These are phyloP conservation scores for Microtus ochrogaster DNA, from an alignment of 2,113 vertebrate species.

Conservation along the genomic window DNA sequence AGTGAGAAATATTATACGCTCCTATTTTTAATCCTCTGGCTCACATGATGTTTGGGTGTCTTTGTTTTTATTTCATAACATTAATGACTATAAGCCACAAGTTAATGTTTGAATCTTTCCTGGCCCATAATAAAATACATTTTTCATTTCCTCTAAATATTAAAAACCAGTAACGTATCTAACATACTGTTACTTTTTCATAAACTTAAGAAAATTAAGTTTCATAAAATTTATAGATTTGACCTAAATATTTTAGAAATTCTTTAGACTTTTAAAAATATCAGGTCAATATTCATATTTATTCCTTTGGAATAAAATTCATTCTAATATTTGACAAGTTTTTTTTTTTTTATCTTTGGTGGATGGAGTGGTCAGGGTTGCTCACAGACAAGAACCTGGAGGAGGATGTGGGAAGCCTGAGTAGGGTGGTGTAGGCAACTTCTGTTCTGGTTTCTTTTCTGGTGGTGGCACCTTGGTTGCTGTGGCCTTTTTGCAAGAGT, in stretches of 20 bases:
- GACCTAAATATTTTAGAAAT: background rate
- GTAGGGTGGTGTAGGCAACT: slow-evolving; percentile 2
- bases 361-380: background rate
- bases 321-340: background rate
- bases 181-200: background rate
- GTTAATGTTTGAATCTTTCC: background rate
- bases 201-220: background rate
- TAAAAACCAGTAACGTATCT: background rate
- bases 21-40: background rate
- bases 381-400: background rate
- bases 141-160: background rate
- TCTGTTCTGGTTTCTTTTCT: slow-evolving; percentile 45
- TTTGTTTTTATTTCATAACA: slow-evolving; percentile 23
- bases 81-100: background rate
- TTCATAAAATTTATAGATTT: background rate
- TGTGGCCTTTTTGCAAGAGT: slow-evolving; percentile 60
- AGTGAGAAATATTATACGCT: background rate
- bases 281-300: slow-evolving; percentile 65
- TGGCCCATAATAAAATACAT: background rate
- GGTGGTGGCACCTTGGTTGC: slow-evolving; percentile 47
- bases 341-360: background rate
- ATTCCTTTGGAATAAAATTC: background rate
- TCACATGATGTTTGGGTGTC: background rate
- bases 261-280: background rate
- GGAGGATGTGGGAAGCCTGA: too few relatives aligned